Conservation (phyloP, 2,888 invertebrate species). For the Drosophila imparisetae region DNA sequence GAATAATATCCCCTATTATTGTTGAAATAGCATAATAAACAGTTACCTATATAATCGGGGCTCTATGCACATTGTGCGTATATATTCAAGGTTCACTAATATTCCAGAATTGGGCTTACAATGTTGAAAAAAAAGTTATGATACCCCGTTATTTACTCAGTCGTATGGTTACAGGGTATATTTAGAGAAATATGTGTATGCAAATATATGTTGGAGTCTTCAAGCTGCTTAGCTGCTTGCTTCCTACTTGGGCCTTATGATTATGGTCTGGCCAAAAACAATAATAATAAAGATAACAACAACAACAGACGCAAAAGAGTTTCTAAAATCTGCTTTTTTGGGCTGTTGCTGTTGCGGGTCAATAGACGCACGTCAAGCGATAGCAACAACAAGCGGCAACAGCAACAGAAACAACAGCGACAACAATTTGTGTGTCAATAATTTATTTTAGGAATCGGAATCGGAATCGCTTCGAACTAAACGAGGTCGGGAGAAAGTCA, state of each 20-base stretch:
- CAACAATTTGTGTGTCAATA: constrained; percentile 69
- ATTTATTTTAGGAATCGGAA: constrained; percentile 74
- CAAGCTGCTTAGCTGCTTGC: constrained; percentile 33
- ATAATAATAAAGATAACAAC: constrained; percentile 7
- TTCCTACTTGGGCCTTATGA: constrained; percentile 54
- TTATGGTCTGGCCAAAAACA: constrained; percentile 54
- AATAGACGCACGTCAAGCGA: constrained; percentile 63
- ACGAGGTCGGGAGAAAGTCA: constrained; percentile 77
- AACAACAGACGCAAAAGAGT: constrained; percentile 42
- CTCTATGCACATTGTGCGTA: no score
- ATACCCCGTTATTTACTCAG: not conserved
- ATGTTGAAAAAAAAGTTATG: not conserved
- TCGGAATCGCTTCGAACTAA: constrained; percentile 68
- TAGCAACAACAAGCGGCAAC: constrained; percentile 8
- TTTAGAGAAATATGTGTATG: constrained; percentile 40
- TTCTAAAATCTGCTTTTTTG: constrained; percentile 64
- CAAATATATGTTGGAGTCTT: constrained; percentile 60
- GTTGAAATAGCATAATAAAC: not conserved
- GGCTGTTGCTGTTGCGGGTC: constrained; percentile 56
- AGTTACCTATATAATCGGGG: not conserved
- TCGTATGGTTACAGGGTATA: constrained; percentile 5
- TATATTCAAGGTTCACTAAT: not conserved
- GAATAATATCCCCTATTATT: no score
- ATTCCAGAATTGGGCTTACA: not conserved
- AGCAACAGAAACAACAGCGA: constrained; percentile 19